Evolutionary conservation across 1,140 invertebrate genomes (phyloP).

Genomic region (Drosophila insularis): DNA sequence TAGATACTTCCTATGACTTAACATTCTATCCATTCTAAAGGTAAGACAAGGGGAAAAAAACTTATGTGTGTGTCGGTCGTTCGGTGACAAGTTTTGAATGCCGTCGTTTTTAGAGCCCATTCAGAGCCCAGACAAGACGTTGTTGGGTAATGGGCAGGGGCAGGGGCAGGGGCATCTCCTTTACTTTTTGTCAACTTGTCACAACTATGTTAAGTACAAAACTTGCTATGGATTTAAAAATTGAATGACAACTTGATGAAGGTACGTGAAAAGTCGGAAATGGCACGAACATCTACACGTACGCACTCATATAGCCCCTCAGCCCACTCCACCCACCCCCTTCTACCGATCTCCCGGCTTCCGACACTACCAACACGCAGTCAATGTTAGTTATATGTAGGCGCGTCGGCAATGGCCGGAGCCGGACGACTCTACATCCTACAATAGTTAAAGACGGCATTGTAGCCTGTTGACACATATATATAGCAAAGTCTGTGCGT

Average conservation of each 20-base stretch:
- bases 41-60: slow-evolving; percentile 11
- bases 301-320: slow-evolving; percentile 34
- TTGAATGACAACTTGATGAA: slow-evolving; percentile 81
- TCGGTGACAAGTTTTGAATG: slow-evolving; percentile 64
- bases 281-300: slow-evolving; percentile 57
- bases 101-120: background rate
- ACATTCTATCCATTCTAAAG: background rate
- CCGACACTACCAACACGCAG: slow-evolving; percentile 11
- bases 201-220: slow-evolving; percentile 81
- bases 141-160: background rate
- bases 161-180: slow-evolving; percentile 32
- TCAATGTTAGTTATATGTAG: slow-evolving; percentile 25
- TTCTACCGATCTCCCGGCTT: background rate
- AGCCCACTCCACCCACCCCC: slow-evolving; percentile 7
- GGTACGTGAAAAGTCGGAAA: slow-evolving; percentile 80
- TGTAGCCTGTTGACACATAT: slow-evolving; percentile 70
- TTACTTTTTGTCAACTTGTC: slow-evolving; percentile 76
- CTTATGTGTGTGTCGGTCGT: slow-evolving; percentile 39
- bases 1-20: background rate
- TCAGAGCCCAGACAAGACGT: slow-evolving; percentile 35
- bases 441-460: slow-evolving; percentile 49
- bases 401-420: slow-evolving; percentile 25
- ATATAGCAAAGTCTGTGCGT: slow-evolving; percentile 20
- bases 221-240: slow-evolving; percentile 81
- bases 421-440: slow-evolving; percentile 45